Evolutionary conservation across 2,888 invertebrate species (phyloP), one percentile per base, ranked within the genome.

Genomic region (Druceiella hillmani): DNA sequence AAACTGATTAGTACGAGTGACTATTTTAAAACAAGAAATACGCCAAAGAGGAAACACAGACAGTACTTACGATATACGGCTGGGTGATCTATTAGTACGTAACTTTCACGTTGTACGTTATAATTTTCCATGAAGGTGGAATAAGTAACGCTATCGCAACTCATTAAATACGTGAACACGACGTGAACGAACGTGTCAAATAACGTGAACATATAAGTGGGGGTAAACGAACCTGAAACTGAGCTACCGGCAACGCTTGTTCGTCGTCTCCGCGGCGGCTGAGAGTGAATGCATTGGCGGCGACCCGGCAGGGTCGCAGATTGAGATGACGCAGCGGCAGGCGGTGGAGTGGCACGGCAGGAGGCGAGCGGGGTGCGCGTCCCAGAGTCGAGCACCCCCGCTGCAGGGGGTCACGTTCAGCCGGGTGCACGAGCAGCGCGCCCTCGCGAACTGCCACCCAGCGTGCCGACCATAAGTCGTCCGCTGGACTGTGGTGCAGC

Each of bases 311-410:
- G 26, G 47, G 41, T 43, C 39, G 38, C 17, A 47, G 34, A 33
- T 47, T 47, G n/a, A 47, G 41, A 24, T 47, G 45, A 16, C 47
- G 36, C 17, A 47, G 34, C 6, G 47, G 45, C 12, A 47, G 29
- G 11, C 43, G 27, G 25, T 43, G 37, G 22, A 43, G 43, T 6
- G 43, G 17, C 17, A 38, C 41, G 10, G 40, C 43, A 10, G 24
- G 3, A 16, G 13, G 2, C 4, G 27, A 27, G 5, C 4, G 5
- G 6, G 5, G 5, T 4, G 7, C 5, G 5, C 27, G 9, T 5
- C 27, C 10, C 4, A 27, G 27, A 12, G 27, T 27, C 27, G 27
- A 5, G 11, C 4, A 16, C n/a, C 20, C 20, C 33, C 9, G 22
- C 10, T 6, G 4, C 12, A 9, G 16, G 10, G 33, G 40, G 12